Base-by-base conservation (phyloP, 2,113 vertebrate genomes). In the Nansenia antarctica region DNA sequence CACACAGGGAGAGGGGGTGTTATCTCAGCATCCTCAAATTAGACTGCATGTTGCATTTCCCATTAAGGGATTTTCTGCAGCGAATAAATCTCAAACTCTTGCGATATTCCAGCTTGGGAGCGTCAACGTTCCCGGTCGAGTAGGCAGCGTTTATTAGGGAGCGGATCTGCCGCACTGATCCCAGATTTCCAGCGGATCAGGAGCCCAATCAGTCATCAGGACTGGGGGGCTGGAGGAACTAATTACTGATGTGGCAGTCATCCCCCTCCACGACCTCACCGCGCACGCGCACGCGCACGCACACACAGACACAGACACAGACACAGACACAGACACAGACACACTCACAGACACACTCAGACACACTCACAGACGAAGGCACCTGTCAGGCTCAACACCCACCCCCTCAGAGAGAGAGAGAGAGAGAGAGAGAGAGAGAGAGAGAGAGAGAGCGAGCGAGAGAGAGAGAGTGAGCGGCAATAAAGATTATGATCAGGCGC, bases 131-230 rank as follows among this genome's bases (percentile, higher is more conserved):
- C 45, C 71, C 29, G 73, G 39, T 26, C 11, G 32, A 62, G 66
- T 59, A 35, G 68, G 0, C 77, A 61, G 69, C 72, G 75, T 73
- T 86, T 86, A 89, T 88, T 87, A 89, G 71, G n/a, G 66, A 30
- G 70, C 69, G 45, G 81, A 82, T 87, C 88, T 85, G 82, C 87
- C 69, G 71, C 59, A 34, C 80, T 84, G 87, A 89, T 85, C 86
- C 84, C 69, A 81, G 85, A 90, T 87, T 89, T 90, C 84, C 77
- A 74, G 58, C 37, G 82, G 87, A 57, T 57, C 54, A 86, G 79
- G 82, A 30, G 27, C 31, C 53, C 62, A 14, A 52, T 63, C 68
- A 62, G 29, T n/a, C 67, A 78, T 72, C 70, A 32, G 9, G 11
- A 45, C 62, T 5, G 71, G 22, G 73, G 14, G 32, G 53, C 57